Conservation (phyloP, 64 coral and sea anemone genomes). For the Orbicella faveolata region DNA sequence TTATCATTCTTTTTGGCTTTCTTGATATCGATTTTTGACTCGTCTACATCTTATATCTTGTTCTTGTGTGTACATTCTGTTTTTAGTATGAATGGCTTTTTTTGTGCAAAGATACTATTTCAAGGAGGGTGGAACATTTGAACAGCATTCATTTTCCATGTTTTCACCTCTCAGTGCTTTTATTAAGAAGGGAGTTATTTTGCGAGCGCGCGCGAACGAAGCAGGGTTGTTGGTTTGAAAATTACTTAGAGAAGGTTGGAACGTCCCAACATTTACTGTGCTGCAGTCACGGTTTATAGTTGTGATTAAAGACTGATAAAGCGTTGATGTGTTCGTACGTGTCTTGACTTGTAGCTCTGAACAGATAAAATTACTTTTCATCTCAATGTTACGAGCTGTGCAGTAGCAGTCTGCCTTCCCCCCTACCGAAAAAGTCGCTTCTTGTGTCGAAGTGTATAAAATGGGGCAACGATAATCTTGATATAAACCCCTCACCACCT, state of each 20-base stretch:
- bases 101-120: background rate
- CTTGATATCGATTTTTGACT: conserved; percentile 4
- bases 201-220: background rate
- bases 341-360: background rate
- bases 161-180: background rate
- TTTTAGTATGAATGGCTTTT: background rate
- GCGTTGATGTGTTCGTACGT: background rate
- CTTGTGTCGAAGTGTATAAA: too few species aligned
- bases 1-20: conserved; percentile 12
- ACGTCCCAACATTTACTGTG: conserved; percentile 32
- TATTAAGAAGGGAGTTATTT: background rate
- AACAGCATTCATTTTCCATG: too few species aligned
- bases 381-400: too few species aligned
- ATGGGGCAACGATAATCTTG: too few species aligned
- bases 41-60: background rate
- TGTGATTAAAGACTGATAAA: conserved; percentile 37
- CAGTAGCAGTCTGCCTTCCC: too few species aligned
- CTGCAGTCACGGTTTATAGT: conserved; percentile 42
- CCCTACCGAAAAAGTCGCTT: background rate
- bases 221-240: background rate
- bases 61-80: background rate
- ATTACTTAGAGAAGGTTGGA: background rate
- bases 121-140: background rate
- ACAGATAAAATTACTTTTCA: background rate
- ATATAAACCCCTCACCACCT: too few species aligned